These are phyloP conservation scores for Onychorhynchus coronatus DNA, from an alignment of 2,113 vertebrate genomes.

Conservation along the genomic window DNA sequence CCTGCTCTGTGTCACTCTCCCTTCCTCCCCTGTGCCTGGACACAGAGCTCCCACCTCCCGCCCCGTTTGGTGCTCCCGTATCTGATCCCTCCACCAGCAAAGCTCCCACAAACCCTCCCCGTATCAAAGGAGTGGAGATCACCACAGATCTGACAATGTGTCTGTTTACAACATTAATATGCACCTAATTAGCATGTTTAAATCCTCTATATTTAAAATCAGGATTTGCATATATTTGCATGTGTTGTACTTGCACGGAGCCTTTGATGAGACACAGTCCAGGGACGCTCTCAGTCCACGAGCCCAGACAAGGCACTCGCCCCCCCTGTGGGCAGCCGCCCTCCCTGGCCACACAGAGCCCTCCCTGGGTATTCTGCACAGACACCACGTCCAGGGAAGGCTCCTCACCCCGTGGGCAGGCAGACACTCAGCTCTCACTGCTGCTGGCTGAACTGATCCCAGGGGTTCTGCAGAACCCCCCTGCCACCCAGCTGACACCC, in stretches of 20 bases:
- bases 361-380: neutral
- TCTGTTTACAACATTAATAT: conserved; percentile 51
- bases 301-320: neutral
- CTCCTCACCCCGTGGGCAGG: neutral
- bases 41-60: accelerated
- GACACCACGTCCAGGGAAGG: neutral
- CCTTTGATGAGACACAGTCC: conserved; percentile 4
- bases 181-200: conserved; percentile 58
- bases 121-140: accelerated
- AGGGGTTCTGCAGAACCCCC: neutral
- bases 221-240: conserved; percentile 53
- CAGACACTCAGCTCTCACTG: neutral
- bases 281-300: neutral
- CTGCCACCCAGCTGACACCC: neutral
- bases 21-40: accelerated
- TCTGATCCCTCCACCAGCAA: neutral
- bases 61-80: neutral
- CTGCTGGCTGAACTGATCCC: neutral
- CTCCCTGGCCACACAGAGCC: neutral
- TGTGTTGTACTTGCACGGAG: neutral
- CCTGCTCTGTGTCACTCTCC: neutral
- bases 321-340: neutral
- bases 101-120: neutral
- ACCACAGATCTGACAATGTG: neutral
- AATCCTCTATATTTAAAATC: conserved; percentile 45